Evolutionary conservation across 2,888 invertebrate genomes (phyloP).

Genomic region (Rugalucina vietnamica): DNA sequence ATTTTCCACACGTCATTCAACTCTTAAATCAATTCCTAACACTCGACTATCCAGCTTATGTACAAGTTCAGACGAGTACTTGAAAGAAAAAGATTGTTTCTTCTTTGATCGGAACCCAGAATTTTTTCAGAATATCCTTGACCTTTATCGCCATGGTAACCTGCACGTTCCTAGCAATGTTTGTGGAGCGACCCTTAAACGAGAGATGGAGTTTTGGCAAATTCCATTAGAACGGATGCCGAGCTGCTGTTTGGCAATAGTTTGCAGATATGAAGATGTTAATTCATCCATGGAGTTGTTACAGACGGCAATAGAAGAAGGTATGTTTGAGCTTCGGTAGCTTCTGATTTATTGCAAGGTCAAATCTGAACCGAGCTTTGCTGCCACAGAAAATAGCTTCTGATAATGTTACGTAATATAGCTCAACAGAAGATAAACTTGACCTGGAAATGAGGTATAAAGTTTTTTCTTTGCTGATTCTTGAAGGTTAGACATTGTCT

Average conservation of each 20-base stretch:
- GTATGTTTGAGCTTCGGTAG: too few relatives aligned
- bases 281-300: background rate
- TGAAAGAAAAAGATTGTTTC: conserved; percentile 44
- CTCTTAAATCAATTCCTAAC: conserved; percentile 46
- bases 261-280: conserved; percentile 11
- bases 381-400: too few relatives aligned
- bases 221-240: conserved; percentile 1
- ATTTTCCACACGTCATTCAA: conserved; percentile 45
- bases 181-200: conserved; percentile 14
- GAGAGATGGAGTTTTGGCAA: conserved; percentile 30
- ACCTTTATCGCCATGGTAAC: conserved; percentile 67
- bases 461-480: too few relatives aligned
- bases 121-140: conserved; percentile 68
- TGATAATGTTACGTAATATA: too few relatives aligned
- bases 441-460: too few relatives aligned
- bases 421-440: too few relatives aligned
- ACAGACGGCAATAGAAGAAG: background rate
- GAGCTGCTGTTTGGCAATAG: conserved; percentile 24
- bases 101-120: conserved; percentile 73
- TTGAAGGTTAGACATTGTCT: too few relatives aligned
- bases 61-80: conserved; percentile 20
- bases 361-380: too few relatives aligned
- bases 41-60: conserved; percentile 46
- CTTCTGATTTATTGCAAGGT: too few relatives aligned
- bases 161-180: conserved; percentile 22